phyloP scores from a whole-genome alignment of 1,140 invertebrate species.

The Procambarus virginalis region DNA sequence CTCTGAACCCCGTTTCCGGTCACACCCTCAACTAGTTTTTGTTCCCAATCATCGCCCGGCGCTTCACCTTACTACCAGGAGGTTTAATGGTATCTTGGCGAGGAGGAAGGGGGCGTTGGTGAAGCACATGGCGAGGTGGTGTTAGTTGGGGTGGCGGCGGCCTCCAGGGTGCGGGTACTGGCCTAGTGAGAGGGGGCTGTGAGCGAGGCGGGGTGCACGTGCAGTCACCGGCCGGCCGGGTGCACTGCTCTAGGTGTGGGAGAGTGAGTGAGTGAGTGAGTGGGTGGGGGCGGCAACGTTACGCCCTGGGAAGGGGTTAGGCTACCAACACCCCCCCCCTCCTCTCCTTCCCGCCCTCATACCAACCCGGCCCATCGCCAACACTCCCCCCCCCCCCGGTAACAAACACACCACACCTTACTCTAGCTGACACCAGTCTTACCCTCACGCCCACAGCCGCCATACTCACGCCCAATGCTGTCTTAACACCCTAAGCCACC shows the following conservation, averaged over 20 bases:
- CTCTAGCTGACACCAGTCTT: background rate
- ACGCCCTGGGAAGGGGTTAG: constrained; percentile 2
- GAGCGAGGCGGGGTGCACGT: constrained; percentile 25
- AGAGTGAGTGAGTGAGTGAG: too few species aligned
- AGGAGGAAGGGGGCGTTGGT: too few species aligned
- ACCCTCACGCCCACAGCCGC: background rate
- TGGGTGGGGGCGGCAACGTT: constrained; percentile 5
- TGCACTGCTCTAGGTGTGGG: too few species aligned
- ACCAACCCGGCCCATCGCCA: background rate
- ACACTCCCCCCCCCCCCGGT: background rate
- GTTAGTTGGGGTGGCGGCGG: background rate
- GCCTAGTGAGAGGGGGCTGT: constrained; percentile 28
- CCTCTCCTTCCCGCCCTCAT: background rate
- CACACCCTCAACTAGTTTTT: constrained; percentile 61
- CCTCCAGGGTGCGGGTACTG: constrained; percentile 4
- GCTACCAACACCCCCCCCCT: background rate
- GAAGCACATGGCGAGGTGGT: background rate
- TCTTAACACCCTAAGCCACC: too few species aligned
- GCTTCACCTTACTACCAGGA: constrained; percentile 8
- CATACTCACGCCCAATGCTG: background rate
- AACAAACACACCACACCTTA: background rate
- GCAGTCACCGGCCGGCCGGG: background rate
- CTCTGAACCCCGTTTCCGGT: constrained; percentile 60
- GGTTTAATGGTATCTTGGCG: background rate
- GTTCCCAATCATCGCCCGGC: constrained; percentile 34